Percentiles rank a stretch among this genome's conserved stretches.
These are phyloP conservation scores for Larimichthys polyactis DNA, from an alignment of 2,113 vertebrate species.

Conservation along the genomic window DNA sequence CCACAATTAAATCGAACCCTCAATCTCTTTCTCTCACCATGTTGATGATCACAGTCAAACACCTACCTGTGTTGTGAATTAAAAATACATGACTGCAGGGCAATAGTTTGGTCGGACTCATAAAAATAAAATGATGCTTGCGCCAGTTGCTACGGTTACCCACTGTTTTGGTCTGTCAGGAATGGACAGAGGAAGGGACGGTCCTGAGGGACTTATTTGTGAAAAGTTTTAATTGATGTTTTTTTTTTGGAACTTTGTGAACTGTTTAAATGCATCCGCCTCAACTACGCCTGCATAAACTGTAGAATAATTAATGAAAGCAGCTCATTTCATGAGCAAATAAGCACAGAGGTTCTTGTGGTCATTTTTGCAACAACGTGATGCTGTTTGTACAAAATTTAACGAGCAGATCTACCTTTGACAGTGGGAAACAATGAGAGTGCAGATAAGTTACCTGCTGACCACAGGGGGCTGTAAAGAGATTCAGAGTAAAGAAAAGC, in stretches of 20 bases:
- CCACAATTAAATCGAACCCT: background rate
- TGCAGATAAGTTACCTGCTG: too few species aligned
- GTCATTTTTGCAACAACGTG: too few species aligned
- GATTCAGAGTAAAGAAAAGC: too few species aligned
- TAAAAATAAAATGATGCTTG: background rate
- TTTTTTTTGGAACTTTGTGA: background rate
- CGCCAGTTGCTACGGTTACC: background rate
- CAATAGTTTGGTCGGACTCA: background rate
- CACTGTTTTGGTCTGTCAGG: background rate
- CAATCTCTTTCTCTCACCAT: background rate
- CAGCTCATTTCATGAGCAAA: too few species aligned
- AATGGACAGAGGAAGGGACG: background rate
- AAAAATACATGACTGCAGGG: background rate
- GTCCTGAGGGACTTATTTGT: background rate
- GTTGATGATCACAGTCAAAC: background rate
- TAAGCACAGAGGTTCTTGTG: too few species aligned
- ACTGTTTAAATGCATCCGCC: too few species aligned
- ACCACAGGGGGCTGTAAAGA: too few species aligned
- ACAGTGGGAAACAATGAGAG: too few species aligned
- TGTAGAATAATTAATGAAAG: background rate
- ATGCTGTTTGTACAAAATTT: too few species aligned
- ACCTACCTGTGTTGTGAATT: background rate
- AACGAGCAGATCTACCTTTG: too few species aligned
- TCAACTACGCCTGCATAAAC: background rate
- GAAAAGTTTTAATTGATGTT: background rate